Evolutionary conservation across 2,888 invertebrate species (phyloP).

Genomic region (Stenchaetothrips biformis): DNA sequence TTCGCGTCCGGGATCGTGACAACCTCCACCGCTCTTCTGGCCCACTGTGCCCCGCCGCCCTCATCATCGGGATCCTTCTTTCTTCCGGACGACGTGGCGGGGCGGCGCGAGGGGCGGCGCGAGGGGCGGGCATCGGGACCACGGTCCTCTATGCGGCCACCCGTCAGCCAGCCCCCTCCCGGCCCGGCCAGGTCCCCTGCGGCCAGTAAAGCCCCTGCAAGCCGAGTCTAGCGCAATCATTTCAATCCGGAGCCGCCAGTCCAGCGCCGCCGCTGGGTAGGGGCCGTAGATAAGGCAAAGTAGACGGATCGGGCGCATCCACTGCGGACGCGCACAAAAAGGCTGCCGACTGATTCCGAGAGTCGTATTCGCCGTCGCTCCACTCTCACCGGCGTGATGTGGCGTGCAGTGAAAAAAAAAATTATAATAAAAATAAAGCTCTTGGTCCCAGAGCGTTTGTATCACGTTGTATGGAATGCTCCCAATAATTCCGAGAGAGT

Average conservation of each 20-base stretch:
- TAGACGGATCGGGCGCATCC: too few species aligned
- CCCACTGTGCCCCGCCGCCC: neutral
- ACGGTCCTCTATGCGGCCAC: neutral
- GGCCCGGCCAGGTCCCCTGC: neutral
- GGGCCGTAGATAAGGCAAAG: neutral
- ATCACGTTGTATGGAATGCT: too few species aligned
- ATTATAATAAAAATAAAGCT: too few species aligned
- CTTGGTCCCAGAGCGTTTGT: too few species aligned
- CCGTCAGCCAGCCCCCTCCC: neutral
- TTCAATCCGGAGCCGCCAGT: neutral
- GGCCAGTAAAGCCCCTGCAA: conserved; percentile 3
- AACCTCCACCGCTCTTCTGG: neutral
- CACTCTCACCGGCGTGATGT: too few species aligned
- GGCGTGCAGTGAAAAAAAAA: too few species aligned
- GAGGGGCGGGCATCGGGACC: neutral
- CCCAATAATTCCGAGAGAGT: too few species aligned
- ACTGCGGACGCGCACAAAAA: too few species aligned
- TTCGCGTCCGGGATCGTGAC: too few species aligned
- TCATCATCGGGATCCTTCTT: neutral
- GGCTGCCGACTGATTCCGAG: too few species aligned
- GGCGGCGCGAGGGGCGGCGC: neutral
- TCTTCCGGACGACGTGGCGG: neutral
- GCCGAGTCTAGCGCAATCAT: conserved; percentile 6
- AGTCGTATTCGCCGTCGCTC: too few species aligned
- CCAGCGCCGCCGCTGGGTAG: neutral